Evolutionary conservation across 2,797 vertebrate species (phyloP), one percentile per base, ranked within the genome.

Genomic region (Limosa lapponica): DNA sequence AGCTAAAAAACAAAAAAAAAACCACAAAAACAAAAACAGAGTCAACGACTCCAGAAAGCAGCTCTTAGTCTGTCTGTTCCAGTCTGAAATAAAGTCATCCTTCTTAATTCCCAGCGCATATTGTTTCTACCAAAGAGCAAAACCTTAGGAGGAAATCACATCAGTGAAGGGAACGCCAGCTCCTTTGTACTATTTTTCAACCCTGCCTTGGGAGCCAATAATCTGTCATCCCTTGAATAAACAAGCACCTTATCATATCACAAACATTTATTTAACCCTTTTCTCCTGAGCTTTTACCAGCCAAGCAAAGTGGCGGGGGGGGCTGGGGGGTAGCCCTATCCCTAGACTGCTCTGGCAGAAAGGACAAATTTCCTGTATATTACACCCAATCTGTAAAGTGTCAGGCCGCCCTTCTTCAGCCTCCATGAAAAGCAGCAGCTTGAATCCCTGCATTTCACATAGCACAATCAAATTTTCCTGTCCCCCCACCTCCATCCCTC

Each of bases 181-280:
- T 97, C 97, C 97, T 98, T 98, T 98, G 96, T 97, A 97, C 97
- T 98, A 97, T 97, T 98, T 98, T 97, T 98, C 98, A 98, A 89
- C 93, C 96, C 97, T 97, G 97, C 95, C 97, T 98, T 98, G 96
- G 97, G 97, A 98, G 98, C 97, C 96, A 98, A 98, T 97, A 96
- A 98, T 98, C 98, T 98, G 98, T 98, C 98, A 98, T 97, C 98
- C 98, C 98, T 98, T 99, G 98, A 98, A 99, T 99, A 99, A 99
- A 99, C 99, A 99, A 98, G 98, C 98, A 99, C 98, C 99, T 99
- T 99, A 99, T 99, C 99, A 98, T 98, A 99, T 98, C 99, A 99
- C 99, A 99, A 99, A 99, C 99, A 99, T 99, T 99, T 99, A 99
- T 99, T 99, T 99, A 99, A 99, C 99, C 99, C 98, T 98, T 99